Base-by-base conservation (phyloP, 2,797 vertebrate species). In the Chloroceryle amazona region DNA sequence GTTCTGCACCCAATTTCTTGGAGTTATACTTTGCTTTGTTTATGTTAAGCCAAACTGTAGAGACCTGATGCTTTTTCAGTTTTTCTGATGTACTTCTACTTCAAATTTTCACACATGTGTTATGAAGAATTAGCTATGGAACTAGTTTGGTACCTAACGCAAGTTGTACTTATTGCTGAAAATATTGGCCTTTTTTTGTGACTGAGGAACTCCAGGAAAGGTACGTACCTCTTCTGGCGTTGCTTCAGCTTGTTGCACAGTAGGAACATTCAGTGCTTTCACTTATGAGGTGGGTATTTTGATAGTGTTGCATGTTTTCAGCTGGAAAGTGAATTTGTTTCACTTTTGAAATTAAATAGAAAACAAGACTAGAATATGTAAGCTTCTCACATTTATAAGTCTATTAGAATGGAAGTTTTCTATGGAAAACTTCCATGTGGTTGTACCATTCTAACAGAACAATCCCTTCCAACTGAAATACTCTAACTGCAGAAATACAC, bases 211-310 rank as follows among this genome's bases (percentile, higher is more conserved):
- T 86, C 46, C 42, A 71, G 55, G n/a, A 76, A 91, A 67, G 37
- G 31, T 20, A 22, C 0, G 28, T 20, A 22, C 0, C 1, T 51
- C 23, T 82, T 93, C 14, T 0, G 3, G 31, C 67, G 21, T 57
- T 68, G n/a, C 76, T 75, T 84, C 55, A 90, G 11, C 22, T 84
- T 3, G 11, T 44, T 6, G 2, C 14, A 22, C 28, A 41, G 55
- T 52, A 62, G 58, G 35, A 90, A 20, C 33, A 16, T 76, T 47
- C 18, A 41, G 51, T 90, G 55, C 61, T 75, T 93, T 74, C 65
- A 28, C 1, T 46, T 91, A 33, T 26, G 57, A n/a, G 7, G n/a
- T 70, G 33, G 8, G 16, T 51, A 18, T 78, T 90, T 91, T 85
- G 22, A 31, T 62, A 51, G 3, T 23, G 14, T 44, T 54, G 16